Evolutionary conservation across 2,888 invertebrate genomes (phyloP).

Genomic region (Scotopteryx bipunctaria): DNA sequence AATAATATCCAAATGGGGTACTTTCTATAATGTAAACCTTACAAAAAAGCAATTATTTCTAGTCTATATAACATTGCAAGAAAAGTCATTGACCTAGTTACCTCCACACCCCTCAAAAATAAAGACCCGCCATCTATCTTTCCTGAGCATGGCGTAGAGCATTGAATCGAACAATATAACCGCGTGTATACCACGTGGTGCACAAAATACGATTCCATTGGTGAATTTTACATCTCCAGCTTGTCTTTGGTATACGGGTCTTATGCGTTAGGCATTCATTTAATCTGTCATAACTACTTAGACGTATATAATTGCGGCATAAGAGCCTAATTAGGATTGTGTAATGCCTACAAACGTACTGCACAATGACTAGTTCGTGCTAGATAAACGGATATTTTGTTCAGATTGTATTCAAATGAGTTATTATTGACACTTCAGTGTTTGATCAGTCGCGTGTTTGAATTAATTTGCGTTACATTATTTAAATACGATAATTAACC

Average conservation of each 20-base stretch:
- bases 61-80: not conserved
- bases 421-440: conserved; percentile 59
- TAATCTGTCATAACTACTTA: conserved; percentile 53
- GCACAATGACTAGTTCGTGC: conserved; percentile 10
- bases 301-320: conserved; percentile 41
- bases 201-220: not conserved
- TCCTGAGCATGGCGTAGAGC: not conserved
- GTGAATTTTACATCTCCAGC: not conserved
- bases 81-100: conserved; percentile 22
- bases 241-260: not conserved
- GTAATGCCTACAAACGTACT: conserved; percentile 23
- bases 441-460: conserved; percentile 66
- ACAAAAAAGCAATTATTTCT: no score
- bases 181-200: not conserved
- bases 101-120: conserved; percentile 14
- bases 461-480: conserved; percentile 71
- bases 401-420: conserved; percentile 69
- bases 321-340: conserved; percentile 41
- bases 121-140: conserved; percentile 5
- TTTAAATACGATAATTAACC: conserved; percentile 68
- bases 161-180: not conserved
- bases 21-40: conserved; percentile 4
- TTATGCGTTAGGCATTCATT: conserved; percentile 51
- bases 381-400: conserved; percentile 25
- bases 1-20: conserved; percentile 33